These are phyloP conservation scores for Callinectes sapidus DNA, from an alignment of 2,888 invertebrate species.

Conservation along the genomic window DNA sequence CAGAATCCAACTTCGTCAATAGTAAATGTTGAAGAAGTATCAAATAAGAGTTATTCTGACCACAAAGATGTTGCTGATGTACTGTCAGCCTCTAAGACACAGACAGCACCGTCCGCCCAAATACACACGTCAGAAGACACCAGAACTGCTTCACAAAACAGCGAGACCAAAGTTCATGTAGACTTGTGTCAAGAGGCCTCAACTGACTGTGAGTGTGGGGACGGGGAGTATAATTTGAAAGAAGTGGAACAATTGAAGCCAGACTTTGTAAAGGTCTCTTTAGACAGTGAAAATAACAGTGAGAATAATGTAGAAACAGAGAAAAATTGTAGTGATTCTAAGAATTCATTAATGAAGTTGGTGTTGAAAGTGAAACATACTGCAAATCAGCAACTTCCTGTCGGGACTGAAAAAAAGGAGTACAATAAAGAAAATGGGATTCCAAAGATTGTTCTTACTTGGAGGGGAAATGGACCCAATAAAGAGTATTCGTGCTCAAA, in stretches of 20 bases:
- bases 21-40: not conserved
- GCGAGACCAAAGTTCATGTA: not conserved
- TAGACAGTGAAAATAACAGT: not conserved
- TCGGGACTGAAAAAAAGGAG: conserved; percentile 49
- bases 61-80: not conserved
- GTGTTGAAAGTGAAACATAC: conserved; percentile 51
- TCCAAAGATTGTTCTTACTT: conserved; percentile 64
- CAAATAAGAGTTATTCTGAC: not conserved
- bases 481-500: conserved; percentile 69
- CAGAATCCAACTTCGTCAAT: not conserved
- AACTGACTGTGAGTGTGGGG: not conserved
- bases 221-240: not conserved
- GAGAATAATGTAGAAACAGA: conserved; percentile 5
- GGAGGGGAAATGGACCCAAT: conserved; percentile 58
- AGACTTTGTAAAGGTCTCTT: not conserved
- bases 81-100: not conserved
- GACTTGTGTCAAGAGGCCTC: not conserved
- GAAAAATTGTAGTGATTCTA: conserved; percentile 32
- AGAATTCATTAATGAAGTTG: conserved; percentile 52
- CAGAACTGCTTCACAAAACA: conserved; percentile 20
- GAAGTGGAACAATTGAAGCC: not conserved
- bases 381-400: not conserved
- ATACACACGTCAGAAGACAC: not conserved
- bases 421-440: conserved; percentile 60
- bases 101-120: not conserved